A percentile compares a stretch with the other conserved stretches of the same genome.
Conservation (phyloP, 1,140 invertebrate species). For the Scylla paramamosain region DNA sequence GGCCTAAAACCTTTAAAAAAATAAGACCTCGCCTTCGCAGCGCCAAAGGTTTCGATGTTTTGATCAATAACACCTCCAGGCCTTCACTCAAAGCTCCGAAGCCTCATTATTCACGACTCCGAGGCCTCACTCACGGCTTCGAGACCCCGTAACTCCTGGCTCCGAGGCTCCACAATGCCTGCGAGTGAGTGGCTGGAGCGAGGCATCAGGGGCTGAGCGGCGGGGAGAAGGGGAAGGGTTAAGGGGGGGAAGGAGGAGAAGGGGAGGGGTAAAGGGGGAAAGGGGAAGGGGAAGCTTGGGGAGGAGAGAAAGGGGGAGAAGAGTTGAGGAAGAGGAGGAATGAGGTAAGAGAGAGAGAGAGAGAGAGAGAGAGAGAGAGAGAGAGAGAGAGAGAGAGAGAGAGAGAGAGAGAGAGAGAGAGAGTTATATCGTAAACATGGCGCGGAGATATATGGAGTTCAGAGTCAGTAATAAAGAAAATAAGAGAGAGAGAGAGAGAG, state of each 20-base stretch:
- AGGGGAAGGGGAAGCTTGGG: neutral
- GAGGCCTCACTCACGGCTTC: neutral
- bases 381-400: conserved; percentile 34
- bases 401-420: conserved; percentile 38
- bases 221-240: neutral
- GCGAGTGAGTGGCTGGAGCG: neutral
- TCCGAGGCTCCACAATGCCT: neutral
- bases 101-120: neutral
- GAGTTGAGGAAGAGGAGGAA: neutral
- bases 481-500: neutral
- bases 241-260: neutral
- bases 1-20: too few species aligned
- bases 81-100: neutral
- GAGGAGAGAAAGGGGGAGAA: neutral
- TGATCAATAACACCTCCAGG: neutral
- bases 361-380: conserved; percentile 28
- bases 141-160: neutral
- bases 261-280: neutral
- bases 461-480: neutral
- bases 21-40: neutral
- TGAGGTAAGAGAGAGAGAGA: neutral
- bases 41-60: neutral
- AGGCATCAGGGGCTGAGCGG: conserved; percentile 2
- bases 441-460: neutral
- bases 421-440: neutral